Evolutionary conservation across 2,797 vertebrate genomes (phyloP), one percentile per base, ranked within the genome.

Genomic region (Nyctibius grandis): DNA sequence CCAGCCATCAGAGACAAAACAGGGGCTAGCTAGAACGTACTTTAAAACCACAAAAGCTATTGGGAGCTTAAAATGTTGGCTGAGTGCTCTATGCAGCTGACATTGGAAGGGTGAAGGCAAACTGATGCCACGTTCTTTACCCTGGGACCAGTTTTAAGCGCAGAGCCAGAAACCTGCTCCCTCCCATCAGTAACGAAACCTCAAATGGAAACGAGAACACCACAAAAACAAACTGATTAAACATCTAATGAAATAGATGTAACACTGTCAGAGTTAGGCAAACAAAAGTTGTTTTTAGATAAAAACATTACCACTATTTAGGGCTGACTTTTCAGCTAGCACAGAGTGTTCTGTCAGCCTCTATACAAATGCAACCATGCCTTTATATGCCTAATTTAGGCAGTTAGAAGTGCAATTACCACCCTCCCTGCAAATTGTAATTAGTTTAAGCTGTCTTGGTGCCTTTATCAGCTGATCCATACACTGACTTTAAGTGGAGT

Each of bases 191-290:
- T 25, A 26, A 67, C 0, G 2, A 76, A 60, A 91, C 75, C 80
- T 82, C 36, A 82, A 91, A 83, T 53, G 40, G 64, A 60, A 88
- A 77, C 11, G 33, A 74, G 64, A 79, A 22, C 64, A 3, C 72
- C 53, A 31, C 12, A 72, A 83, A 96, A 95, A 95, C 88, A 95
- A 94, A 80, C 80, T 91, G 88, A 95, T 93, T 91, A 86, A 94
- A 56, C 67, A 4, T 34, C 50, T 34, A 61, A 45, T 33, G 60
- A 91, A 85, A 90, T 69, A 56, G 65, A 59, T 72, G 89, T 86
- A 73, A 48, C 15, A 2, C 63, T 92, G 80, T 89, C 94, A 78
- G 59, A 15, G 1, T 57, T 64, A 50, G 48, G 80, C 85, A 91
- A 95, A 85, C 77, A 72, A 79, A 86, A 85, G 88, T 85, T 15